A percentile compares a stretch with the other conserved stretches of the same genome.
These are phyloP conservation scores for Telmatherina bonti DNA, from an alignment of 2,797 vertebrate species.

Conservation along the genomic window DNA sequence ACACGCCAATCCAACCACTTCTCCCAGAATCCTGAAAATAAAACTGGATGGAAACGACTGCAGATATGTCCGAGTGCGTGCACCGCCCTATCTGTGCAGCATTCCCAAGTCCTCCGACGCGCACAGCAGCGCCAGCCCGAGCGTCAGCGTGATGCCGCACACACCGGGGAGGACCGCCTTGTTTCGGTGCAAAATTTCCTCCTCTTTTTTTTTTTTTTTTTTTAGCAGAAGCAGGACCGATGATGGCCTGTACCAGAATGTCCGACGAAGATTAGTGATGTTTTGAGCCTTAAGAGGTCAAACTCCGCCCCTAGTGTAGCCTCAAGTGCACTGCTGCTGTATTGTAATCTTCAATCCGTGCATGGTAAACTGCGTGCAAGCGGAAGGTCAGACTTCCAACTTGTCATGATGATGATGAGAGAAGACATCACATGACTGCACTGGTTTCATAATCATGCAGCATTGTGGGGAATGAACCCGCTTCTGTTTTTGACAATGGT, in stretches of 20 bases:
- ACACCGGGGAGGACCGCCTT: slow-evolving; percentile 20
- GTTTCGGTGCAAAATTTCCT: slow-evolving; percentile 36
- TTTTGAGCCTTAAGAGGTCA: slow-evolving; percentile 81
- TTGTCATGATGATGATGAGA: slow-evolving; percentile 80
- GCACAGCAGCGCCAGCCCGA: slow-evolving; percentile 28
- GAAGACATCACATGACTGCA: slow-evolving; percentile 78
- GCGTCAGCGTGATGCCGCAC: slow-evolving; percentile 23
- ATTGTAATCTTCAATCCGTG: slow-evolving; percentile 69
- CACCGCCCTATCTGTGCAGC: slow-evolving; percentile 63
- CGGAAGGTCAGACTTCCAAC: slow-evolving; percentile 81
- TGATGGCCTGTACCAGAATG: slow-evolving; percentile 69
- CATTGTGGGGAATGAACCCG: slow-evolving; percentile 67
- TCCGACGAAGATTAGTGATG: slow-evolving; percentile 83
- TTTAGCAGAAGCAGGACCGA: slow-evolving; percentile 33
- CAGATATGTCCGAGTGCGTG: slow-evolving; percentile 53
- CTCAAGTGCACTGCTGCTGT: slow-evolving; percentile 70
- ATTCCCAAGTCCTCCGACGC: slow-evolving; percentile 40
- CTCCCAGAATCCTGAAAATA: slow-evolving; percentile 18
- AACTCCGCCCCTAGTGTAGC: slow-evolving; percentile 84
- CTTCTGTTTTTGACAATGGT: slow-evolving; percentile 27
- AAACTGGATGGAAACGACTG: slow-evolving; percentile 49
- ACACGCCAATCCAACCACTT: slow-evolving; percentile 31
- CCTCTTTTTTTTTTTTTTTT: slow-evolving; percentile 1
- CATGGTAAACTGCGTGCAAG: slow-evolving; percentile 67
- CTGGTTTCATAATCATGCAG: slow-evolving; percentile 80